phyloP scores from a whole-genome alignment of 1,140 invertebrate species.

The Trachymyrmex septentrionalis region DNA sequence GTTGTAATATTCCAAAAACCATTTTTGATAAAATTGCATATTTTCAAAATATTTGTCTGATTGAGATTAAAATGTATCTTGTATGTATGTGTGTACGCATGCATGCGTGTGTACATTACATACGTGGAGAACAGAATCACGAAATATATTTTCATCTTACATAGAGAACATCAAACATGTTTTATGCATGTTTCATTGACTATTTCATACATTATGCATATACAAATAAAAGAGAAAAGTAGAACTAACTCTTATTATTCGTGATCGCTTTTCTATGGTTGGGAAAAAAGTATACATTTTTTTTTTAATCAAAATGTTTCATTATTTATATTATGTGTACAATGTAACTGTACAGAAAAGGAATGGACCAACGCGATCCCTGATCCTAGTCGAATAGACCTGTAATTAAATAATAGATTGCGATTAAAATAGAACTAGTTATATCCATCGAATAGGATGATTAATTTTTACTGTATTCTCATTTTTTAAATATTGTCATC shows the following conservation, averaged over 20 bases:
- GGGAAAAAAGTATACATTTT: slow-evolving; percentile 22
- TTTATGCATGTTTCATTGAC: slow-evolving; percentile 10
- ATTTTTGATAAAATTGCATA: no score
- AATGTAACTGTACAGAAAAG: slow-evolving; percentile 81
- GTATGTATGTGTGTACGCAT: no score
- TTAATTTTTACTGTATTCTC: slow-evolving; percentile 76
- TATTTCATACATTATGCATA: no score
- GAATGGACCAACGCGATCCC: slow-evolving; percentile 73
- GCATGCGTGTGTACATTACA: neutral
- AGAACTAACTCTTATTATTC: slow-evolving; percentile 27
- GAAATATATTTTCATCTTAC: slow-evolving; percentile 34
- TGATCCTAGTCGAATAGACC: slow-evolving; percentile 91
- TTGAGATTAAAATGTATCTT: no score
- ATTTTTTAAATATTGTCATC: slow-evolving; percentile 82
- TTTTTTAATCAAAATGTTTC: slow-evolving; percentile 67
- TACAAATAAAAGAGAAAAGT: neutral
- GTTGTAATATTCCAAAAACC: no score
- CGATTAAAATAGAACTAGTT: slow-evolving; percentile 46
- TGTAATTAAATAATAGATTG: slow-evolving; percentile 85
- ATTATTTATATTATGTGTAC: slow-evolving; percentile 77
- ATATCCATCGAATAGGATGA: slow-evolving; percentile 33
- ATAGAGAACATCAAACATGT: neutral
- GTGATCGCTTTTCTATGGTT: slow-evolving; percentile 23
- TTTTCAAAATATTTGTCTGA: no score
- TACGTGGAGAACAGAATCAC: neutral